These are phyloP conservation scores for Trypoxylus dichotomus DNA, from an alignment of 1,140 invertebrate genomes.

Conservation along the genomic window DNA sequence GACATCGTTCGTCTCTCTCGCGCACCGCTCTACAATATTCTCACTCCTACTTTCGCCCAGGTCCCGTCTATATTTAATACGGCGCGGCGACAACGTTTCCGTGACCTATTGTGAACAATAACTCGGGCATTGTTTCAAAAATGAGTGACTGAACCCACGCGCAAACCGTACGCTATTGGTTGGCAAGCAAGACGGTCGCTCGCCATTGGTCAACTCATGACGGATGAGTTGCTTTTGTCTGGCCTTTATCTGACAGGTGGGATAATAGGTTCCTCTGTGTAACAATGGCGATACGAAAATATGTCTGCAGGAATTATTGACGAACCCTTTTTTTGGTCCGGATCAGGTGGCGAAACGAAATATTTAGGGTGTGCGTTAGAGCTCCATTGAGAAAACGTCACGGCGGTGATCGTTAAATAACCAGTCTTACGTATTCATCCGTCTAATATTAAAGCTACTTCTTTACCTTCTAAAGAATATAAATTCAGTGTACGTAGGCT, in stretches of 20 bases:
- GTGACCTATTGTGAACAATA: constrained; percentile 28
- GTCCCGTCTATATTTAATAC: constrained; percentile 20
- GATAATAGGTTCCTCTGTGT: constrained; percentile 41
- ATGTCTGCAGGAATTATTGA: constrained; percentile 37
- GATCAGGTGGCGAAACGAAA: neutral
- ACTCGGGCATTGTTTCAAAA: constrained; percentile 44
- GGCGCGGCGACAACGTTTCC: constrained; percentile 18
- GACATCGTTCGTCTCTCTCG: neutral
- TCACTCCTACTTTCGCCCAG: constrained; percentile 2
- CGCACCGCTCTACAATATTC: neutral
- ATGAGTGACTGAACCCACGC: constrained; percentile 47
- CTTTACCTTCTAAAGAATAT: neutral
- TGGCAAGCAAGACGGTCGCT: constrained; percentile 32
- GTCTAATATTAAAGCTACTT: neutral
- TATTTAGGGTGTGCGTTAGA: neutral
- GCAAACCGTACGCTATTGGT: constrained; percentile 43
- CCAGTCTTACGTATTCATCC: neutral
- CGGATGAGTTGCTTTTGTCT: constrained; percentile 45
- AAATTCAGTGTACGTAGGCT: neutral
- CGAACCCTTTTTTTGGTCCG: neutral
- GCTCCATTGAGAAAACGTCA: neutral
- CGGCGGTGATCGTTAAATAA: too few species aligned
- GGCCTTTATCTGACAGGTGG: constrained; percentile 43
- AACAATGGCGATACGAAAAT: constrained; percentile 48
- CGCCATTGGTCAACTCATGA: constrained; percentile 47